Conservation (phyloP, 2,113 vertebrate genomes). For the Rhodinocichla rosea region DNA sequence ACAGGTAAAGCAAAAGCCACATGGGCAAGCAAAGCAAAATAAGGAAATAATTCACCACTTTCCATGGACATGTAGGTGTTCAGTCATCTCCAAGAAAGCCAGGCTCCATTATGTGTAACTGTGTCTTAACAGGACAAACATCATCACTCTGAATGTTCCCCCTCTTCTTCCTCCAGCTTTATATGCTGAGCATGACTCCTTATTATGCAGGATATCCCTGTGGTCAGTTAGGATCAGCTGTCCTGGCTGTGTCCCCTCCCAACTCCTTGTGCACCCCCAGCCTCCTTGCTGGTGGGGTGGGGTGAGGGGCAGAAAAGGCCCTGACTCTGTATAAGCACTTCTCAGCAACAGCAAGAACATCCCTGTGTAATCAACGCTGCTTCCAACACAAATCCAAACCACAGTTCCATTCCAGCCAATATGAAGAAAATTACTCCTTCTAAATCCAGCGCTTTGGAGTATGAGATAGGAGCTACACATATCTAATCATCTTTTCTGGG, state of each 20-base stretch:
- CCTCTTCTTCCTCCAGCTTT: not conserved
- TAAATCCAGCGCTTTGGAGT: not conserved
- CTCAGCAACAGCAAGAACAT: not conserved
- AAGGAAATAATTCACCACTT: not conserved
- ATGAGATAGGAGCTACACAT: not conserved
- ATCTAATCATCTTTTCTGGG: not conserved
- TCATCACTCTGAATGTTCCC: fast-evolving
- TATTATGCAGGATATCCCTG: not conserved
- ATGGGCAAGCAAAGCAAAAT: fast-evolving
- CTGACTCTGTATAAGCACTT: not conserved
- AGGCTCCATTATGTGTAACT: fast-evolving
- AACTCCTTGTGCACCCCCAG: not conserved
- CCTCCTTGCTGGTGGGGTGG: fast-evolving
- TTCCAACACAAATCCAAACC: not conserved
- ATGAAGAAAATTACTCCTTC: not conserved
- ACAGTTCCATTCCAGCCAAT: not conserved
- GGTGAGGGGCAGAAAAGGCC: not conserved
- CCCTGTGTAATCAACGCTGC: not conserved
- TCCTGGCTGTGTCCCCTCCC: not conserved
- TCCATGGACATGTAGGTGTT: not conserved
- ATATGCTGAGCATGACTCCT: not conserved
- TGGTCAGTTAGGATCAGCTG: not conserved
- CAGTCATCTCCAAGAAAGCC: not conserved
- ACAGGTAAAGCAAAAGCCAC: not conserved
- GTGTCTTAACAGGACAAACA: not conserved